Base-by-base conservation (phyloP, 2,888 invertebrate species). In the Tetranychus truncatus region DNA sequence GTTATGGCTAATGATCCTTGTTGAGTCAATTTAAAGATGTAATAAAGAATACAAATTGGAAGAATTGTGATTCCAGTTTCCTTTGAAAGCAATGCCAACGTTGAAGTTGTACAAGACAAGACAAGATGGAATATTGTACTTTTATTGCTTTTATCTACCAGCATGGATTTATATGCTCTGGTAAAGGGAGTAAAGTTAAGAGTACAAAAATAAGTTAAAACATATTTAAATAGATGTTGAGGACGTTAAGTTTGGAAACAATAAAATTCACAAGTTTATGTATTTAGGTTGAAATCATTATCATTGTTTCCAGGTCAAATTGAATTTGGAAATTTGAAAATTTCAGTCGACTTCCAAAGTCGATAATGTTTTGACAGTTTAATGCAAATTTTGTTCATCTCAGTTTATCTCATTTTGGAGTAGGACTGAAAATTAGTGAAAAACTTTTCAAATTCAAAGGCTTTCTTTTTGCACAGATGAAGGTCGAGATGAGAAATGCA, bases 31-130 rank as follows among this genome's bases (percentile, higher is more conserved):
- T 55, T 55, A 15, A 24, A 69, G 8, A 69, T 1, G 20, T 69
- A 69, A 24, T 24, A 69, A 21, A 69, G 69, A 76, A 73, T 76
- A 73, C 66, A 83, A 20, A 83, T 82, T 11, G 81, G 83, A 46
- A 84, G 79, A 24, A 83, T 83, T 3, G 83, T 82, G n/a, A 84
- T 80, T 6, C 83, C 84, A 75, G 82, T 82, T 76, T 84, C 84
- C 76, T 84, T 84, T 67, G 82, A 81, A 74, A 84, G 78, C 80
- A 83, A 80, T 45, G 82, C 81, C 46, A 81, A 78, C 15, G 80
- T 72, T 0, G 82, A 80, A 24, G 80, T 80, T n/a, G 78, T 18
- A 69, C 76, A 67, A 74, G 77, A 76, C 7, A 73, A 45, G 44
- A 46, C 2, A 8, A 74, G 45, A n/a, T 15, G 69, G 71, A 74